A percentile compares a stretch with the other conserved stretches of the same genome.
Evolutionary conservation across 1,140 invertebrate species (phyloP).

Genomic region (Tenebrio molitor): DNA sequence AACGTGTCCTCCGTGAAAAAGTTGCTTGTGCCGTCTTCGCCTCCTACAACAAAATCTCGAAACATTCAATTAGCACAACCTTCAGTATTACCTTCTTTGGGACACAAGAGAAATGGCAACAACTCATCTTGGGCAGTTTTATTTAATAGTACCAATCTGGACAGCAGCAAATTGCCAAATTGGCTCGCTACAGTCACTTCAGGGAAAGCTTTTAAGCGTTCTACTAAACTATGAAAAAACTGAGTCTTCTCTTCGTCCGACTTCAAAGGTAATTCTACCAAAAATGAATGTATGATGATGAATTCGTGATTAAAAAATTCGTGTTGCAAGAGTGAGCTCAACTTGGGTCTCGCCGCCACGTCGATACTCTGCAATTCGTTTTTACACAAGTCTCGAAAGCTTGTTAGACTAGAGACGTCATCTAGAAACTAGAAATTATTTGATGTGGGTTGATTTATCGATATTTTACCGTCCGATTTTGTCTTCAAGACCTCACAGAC

Average conservation of each 20-base stretch:
- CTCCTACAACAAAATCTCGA: background rate
- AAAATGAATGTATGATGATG: conserved; percentile 83
- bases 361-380: conserved; percentile 74
- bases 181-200: conserved; percentile 84
- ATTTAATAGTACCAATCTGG: conserved; percentile 86
- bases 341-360: conserved; percentile 71
- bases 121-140: conserved; percentile 80
- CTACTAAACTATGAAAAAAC: conserved; percentile 80
- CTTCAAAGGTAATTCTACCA: conserved; percentile 85
- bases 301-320: conserved; percentile 87
- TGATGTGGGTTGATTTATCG: background rate
- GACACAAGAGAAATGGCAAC: conserved; percentile 81
- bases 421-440: conserved; percentile 68
- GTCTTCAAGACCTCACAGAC: conserved; percentile 79
- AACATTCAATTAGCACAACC: too few relatives aligned
- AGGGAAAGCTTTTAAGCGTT: conserved; percentile 77
- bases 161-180: conserved; percentile 80
- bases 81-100: conserved; percentile 72
- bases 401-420: conserved; percentile 75
- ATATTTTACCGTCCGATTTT: conserved; percentile 70
- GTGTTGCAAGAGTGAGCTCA: conserved; percentile 77
- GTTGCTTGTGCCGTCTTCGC: background rate
- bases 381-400: conserved; percentile 78
- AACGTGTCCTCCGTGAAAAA: conserved; percentile 74
- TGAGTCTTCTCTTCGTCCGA: conserved; percentile 78